Percentiles rank a stretch among this genome's conserved stretches.
phyloP scores from a whole-genome alignment of 1,140 invertebrate genomes.

The fruit fly (Drosophila melanogaster) region Release_6_plus_ISO1_MT NT_033779.5:21664001-21664500 shows the following conservation, averaged over 20 bases:
- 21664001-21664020: no score
- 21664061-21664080: no score
- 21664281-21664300: conserved; percentile 36
- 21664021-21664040: no score
- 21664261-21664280: conserved; percentile 77
- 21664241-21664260: conserved; percentile 53
- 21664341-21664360: conserved; percentile 32
- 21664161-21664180: conserved; percentile 77
- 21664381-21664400: conserved; percentile 55
- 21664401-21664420: conserved; percentile 59
- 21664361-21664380: conserved; percentile 11
- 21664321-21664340: conserved; percentile 79
- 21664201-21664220: conserved; percentile 45
- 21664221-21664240: conserved; percentile 52
- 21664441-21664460: conserved; percentile 21
- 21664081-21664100: no score
- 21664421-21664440: conserved; percentile 24
- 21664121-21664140: no score
- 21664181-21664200: conserved; percentile 66
- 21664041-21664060: no score
- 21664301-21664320: conserved; percentile 58
- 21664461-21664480: conserved; percentile 54
- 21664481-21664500: conserved; percentile 74
- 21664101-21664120: no score
- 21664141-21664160: conserved; percentile 1